Base-by-base conservation (phyloP, 2,888 invertebrate genomes). In the Trachelus troglodyta region DNA sequence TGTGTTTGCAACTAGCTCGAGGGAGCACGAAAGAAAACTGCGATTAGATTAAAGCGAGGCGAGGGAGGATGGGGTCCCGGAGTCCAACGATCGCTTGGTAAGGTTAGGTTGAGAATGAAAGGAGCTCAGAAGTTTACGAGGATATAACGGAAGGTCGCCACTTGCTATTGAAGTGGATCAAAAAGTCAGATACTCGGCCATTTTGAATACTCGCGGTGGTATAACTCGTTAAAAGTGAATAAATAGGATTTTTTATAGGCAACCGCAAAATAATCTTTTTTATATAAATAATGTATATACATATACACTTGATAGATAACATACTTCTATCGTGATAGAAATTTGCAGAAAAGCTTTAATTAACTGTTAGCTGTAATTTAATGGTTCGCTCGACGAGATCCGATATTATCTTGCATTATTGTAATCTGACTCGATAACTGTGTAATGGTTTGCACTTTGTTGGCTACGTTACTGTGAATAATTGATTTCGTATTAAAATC, bases 71-170 rank as follows among this genome's bases (percentile, higher is more conserved):
- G 75, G 37, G 40, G 31, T 69, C 69, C 30, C 69, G 37, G n/a
- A 74, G 23, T 56, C 56, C 56, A 56, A 56, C 56, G 56, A 56
- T 56, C 23, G 56, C 56, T 40, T 37, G 37, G 30, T n/a, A 34
- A 69, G 77, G 40, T 69, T 56, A 77, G 69, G 69, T 69, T 68
- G 71, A 71, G 77, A 77, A 75, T 74, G 77, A 77, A 74, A 73
- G 76, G 73, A 73, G 78, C 73, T 76, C 69, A 35, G 74, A 69
- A 76, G 76, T 79, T 79, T 79, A 79, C 79, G 79, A 79, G 76
- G 76, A 69, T 37, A 74, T 77, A 77, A 77, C 76, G 76, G 74
- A 74, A 77, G 79, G 76, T 79, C 79, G 76, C 35, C 79, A 76
- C 73, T 79, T 74, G 74, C 76, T 77, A 40, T 35, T 76, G 69